phyloP scores from a whole-genome alignment of 2,888 invertebrate genomes.

The Ectemnius lituratus region DNA sequence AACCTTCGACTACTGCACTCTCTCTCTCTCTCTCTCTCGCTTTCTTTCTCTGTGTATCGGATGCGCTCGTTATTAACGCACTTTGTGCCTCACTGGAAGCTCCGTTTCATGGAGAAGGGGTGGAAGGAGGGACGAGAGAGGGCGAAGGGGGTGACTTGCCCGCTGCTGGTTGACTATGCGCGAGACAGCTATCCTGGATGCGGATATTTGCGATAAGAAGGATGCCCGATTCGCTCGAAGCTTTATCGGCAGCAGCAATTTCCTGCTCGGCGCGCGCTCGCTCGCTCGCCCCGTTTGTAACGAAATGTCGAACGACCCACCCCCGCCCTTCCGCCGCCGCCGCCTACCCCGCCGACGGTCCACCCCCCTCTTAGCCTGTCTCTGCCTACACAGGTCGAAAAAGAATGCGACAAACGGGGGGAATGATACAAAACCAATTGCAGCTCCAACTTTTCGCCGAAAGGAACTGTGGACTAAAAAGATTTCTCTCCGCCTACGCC shows the following conservation, averaged over 20 bases:
- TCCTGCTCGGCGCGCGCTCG: background rate
- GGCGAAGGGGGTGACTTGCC: too few relatives aligned
- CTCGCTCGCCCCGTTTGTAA: background rate
- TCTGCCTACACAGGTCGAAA: background rate
- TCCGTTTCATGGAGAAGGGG: background rate
- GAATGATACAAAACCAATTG: constrained; percentile 6
- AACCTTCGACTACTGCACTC: constrained; percentile 14
- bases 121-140: too few relatives aligned
- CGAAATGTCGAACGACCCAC: background rate
- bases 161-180: too few relatives aligned
- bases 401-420: constrained; percentile 1
- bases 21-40: too few relatives aligned
- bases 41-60: background rate
- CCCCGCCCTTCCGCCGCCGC: too few relatives aligned
- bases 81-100: background rate
- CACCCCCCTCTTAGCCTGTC: too few relatives aligned
- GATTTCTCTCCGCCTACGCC: too few relatives aligned
- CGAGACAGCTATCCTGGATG: constrained; percentile 3
- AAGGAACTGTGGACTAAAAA: background rate
- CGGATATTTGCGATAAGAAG: constrained; percentile 6
- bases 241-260: constrained; percentile 10
- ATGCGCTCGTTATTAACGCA: constrained; percentile 7
- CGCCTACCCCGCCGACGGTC: background rate
- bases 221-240: constrained; percentile 3
- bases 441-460: background rate